Percentiles rank a stretch among this genome's conserved stretches.
phyloP scores from a whole-genome alignment of 30 jellyfish, hydroid and myxozoan genomes.

The Hydra vulgaris region DNA sequence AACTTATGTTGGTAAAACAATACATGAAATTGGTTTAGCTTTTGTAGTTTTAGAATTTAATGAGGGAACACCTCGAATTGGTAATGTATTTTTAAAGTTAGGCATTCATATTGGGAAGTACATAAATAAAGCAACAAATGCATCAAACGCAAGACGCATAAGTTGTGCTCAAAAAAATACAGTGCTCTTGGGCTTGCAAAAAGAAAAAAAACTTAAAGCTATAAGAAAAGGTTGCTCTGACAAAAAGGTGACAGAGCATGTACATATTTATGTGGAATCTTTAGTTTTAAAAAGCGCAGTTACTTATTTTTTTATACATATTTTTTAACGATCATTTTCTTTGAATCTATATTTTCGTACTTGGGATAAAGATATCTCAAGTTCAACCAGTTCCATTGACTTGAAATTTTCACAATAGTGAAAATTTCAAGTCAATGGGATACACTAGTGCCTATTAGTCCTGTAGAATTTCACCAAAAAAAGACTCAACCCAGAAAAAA shows the following conservation, averaged over 20 bases:
- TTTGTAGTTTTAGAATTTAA: not conserved
- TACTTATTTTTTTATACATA: not conserved
- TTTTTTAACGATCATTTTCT: not conserved
- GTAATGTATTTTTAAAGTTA: too few species aligned
- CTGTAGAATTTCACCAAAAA: too few species aligned
- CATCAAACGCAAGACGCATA: not conserved
- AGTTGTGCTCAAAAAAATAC: not conserved
- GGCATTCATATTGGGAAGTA: not conserved
- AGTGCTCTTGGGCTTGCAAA: not conserved
- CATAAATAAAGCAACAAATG: not conserved
- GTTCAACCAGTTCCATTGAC: not conserved
- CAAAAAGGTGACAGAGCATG: not conserved
- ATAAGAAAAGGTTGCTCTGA: not conserved
- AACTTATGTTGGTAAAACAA: not conserved
- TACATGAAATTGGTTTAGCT: not conserved
- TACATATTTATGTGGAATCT: not conserved
- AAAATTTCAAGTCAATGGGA: too few species aligned
- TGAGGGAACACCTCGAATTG: not conserved
- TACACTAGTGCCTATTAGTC: too few species aligned
- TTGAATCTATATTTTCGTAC: not conserved
- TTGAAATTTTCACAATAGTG: not conserved
- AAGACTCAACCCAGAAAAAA: too few species aligned
- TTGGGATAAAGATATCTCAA: not conserved
- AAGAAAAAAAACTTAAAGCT: not conserved
- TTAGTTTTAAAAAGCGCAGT: not conserved